phyloP scores from a whole-genome alignment of 2,888 invertebrate species.

The Encarsia formosa region DNA sequence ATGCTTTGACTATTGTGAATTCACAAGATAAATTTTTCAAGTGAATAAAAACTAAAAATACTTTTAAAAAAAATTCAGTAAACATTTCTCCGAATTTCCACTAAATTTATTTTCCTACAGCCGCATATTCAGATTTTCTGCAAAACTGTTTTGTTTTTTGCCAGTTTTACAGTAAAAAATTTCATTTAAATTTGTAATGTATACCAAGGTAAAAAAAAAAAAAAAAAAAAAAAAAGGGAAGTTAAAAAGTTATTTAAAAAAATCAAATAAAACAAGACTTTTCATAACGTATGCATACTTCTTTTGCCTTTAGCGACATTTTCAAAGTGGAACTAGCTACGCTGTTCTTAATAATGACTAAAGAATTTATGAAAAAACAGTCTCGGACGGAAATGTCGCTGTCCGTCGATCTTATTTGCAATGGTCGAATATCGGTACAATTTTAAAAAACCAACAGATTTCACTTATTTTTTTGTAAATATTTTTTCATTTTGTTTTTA shows the following conservation, averaged over 20 bases:
- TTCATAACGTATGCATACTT: too few relatives aligned
- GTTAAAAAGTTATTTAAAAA: neutral
- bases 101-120: too few relatives aligned
- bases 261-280: too few relatives aligned
- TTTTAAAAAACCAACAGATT: constrained; percentile 27
- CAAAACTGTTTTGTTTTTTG: too few relatives aligned
- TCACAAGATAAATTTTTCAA: too few relatives aligned
- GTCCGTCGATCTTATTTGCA: constrained; percentile 20
- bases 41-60: too few relatives aligned
- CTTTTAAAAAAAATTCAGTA: too few relatives aligned
- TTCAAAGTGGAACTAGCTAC: constrained; percentile 18
- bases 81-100: too few relatives aligned
- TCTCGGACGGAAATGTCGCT: constrained; percentile 23
- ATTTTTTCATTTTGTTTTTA: constrained; percentile 11
- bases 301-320: constrained; percentile 3
- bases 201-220: constrained; percentile 4
- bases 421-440: constrained; percentile 20
- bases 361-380: constrained; percentile 27
- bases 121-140: too few relatives aligned
- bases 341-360: constrained; percentile 22
- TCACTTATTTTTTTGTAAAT: constrained; percentile 11
- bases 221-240: neutral
- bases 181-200: constrained; percentile 3
- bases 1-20: too few relatives aligned
- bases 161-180: too few relatives aligned